Evolutionary conservation across 2,113 vertebrate genomes (phyloP).

Genomic region (Pomatorhinus ruficollis): DNA sequence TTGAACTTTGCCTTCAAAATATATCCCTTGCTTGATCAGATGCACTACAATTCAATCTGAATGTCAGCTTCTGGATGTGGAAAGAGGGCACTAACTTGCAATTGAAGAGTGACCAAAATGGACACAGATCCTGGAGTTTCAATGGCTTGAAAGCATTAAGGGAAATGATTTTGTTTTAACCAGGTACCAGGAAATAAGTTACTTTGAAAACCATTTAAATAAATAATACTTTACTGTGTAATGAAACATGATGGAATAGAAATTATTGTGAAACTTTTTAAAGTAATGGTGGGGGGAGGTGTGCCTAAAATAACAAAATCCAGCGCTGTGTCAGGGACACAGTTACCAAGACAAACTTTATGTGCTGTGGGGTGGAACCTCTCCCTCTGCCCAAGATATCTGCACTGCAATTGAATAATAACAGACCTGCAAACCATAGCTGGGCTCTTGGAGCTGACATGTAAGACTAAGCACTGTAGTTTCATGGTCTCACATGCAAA

Average conservation of each 20-base stretch:
- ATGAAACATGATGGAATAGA: neutral
- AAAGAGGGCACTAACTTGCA: neutral
- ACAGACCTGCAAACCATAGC: neutral
- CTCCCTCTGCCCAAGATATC: neutral
- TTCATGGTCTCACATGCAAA: neutral
- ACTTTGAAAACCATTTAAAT: neutral
- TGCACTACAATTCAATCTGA: neutral
- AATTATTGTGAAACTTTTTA: neutral
- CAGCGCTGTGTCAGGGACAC: neutral
- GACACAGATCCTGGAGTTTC: neutral
- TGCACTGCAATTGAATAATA: neutral
- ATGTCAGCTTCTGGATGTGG: neutral
- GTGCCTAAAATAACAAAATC: constrained; percentile 6
- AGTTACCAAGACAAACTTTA: neutral
- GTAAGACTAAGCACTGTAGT: neutral
- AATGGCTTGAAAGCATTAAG: neutral
- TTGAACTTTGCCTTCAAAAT: neutral
- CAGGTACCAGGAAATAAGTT: neutral
- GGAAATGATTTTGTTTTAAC: neutral
- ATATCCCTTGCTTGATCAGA: neutral
- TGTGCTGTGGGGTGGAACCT: neutral
- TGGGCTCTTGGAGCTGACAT: neutral
- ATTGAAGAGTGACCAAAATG: neutral
- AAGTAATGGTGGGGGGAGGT: neutral
- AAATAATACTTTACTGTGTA: neutral